Base-by-base conservation (phyloP, 2,888 invertebrate genomes). In the Lutraria lutraria region DNA sequence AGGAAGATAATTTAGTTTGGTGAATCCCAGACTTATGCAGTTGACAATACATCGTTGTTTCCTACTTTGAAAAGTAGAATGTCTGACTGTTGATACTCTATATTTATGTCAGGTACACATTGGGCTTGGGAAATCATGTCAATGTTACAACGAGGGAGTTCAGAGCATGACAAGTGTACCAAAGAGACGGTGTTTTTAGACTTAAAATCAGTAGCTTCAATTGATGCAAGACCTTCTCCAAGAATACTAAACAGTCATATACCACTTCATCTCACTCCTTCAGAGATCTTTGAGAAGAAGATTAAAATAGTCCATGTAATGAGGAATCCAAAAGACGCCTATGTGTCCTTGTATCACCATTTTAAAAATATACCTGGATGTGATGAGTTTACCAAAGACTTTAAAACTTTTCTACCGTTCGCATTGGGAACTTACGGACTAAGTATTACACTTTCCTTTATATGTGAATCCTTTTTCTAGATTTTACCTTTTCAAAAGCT, bases 111-210 rank as follows among this genome's bases (percentile, higher is more conserved):
- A 91, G 91, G 91, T 15, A 91, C 91, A 16, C 91, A 91, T 81
- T 91, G 91, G 91, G 83, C 81, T 2, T 90, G 89, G 89, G 91
- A 91, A 56, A 87, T 91, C 15, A 53, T 88, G n/a, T 56, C 34
- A 68, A 91, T 91, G 91, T 43, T 91, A 25, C 43, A 34, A 52
- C 88, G 87, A 34, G 91, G 89, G 0, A 83, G 43, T 21, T 72
- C 87, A 16, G 90, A 88, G 25, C 86, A 91, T 60, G 87, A 90
- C 4, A 86, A 43, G 16, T 34, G 21, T 13, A 43, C 81, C 1
- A 91, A 91, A 43, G 91, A 91, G 43, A 19, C 31, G 6, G 76
- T 56, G 21, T 90, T 91, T 63, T 81, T 91, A 3, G 91, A 91
- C 25, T 83, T 87, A 12, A 63, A 34, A 60, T 29, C 72, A 25